Percentiles rank a stretch among this genome's conserved stretches.
Conservation (phyloP, 2,113 vertebrate species). For the Anseranas semipalmata region DNA sequence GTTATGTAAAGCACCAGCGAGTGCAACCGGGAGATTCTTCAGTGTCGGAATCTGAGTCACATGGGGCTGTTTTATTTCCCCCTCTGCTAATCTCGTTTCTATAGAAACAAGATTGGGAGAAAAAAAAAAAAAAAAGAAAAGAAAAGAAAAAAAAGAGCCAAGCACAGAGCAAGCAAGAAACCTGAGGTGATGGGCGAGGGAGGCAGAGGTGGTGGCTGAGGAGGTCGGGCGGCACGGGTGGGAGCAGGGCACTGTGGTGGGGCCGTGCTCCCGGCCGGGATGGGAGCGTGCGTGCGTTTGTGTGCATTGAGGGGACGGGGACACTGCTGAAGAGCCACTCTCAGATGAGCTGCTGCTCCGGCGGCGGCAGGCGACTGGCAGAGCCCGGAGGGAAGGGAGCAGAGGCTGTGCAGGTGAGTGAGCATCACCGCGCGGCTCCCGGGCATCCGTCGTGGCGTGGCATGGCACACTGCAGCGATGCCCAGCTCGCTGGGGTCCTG, state of each 20-base stretch:
- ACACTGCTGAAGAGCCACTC: background rate
- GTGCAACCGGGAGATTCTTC: constrained; percentile 57
- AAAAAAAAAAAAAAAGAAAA: background rate
- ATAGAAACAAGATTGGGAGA: constrained; percentile 75
- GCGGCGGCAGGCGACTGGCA: background rate
- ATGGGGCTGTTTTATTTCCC: constrained; percentile 74
- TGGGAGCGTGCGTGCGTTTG: background rate
- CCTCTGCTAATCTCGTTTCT: constrained; percentile 77
- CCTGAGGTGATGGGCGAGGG: constrained; percentile 63
- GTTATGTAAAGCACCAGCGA: constrained; percentile 63
- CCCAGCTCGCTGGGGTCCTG: background rate
- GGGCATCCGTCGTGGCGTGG: background rate
- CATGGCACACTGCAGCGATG: background rate
- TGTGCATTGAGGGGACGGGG: background rate
- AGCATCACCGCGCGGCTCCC: rapidly evolving
- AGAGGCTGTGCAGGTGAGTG: constrained; percentile 65
- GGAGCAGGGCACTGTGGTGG: background rate
- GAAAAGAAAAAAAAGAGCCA: background rate
- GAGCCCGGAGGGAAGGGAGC: background rate
- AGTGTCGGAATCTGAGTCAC: constrained; percentile 76
- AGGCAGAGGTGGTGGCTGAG: constrained; percentile 44
- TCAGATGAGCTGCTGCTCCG: background rate
- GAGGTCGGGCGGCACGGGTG: background rate
- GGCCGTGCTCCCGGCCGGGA: background rate
- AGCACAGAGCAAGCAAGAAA: constrained; percentile 33